Evolutionary conservation across 2,797 vertebrate genomes (phyloP), one percentile per base, ranked within the genome.

Genomic region (Falco rusticolus): DNA sequence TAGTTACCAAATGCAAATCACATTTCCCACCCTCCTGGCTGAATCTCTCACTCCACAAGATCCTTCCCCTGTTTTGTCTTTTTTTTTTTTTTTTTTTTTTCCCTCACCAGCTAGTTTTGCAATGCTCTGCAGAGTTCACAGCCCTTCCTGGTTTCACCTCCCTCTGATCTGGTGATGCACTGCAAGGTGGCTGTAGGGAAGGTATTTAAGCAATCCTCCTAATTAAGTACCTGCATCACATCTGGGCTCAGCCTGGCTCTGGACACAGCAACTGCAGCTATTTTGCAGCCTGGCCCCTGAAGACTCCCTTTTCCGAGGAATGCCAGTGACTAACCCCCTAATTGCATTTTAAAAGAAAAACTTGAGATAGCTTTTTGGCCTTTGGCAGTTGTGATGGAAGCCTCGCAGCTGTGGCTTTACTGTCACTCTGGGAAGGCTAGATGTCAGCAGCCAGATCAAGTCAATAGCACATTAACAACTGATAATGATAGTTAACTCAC

Each of bases 1-100:
- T 56, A 89, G 90, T 96, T 94, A 90, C 88, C 90, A 93, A 87
- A 95, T 96, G 95, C 91, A 96, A 96, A 94, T 95, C 81, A 9
- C 96, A 85, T 83, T 97, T 95, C 89, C 84, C 94, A 95, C 90
- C 90, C 94, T 96, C 78, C 93, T 66, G 89, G 78, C 84, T 66
- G 84, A 47, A 83, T 64, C 90, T 89, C 78, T 59, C 88, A 34
- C 92, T 82, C 88, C 48, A 4, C 66, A 63, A 53, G 31, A 57
- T 60, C 56, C 33, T 92, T 56, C 54, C 47, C 84, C 16, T 59
- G 4, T 74, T 45, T 48, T 41, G 37, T 43, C 65, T 47, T 17
- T 18, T 17, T 45, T 18, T 45, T 45, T 45, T 17, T 45, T 28
- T 29, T 41, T 34, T 33, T 12, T 28, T 37, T 15, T 56, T 37